Evolutionary conservation across 2,888 invertebrate genomes (phyloP), one percentile per base, ranked within the genome.

Genomic region (Eudasyphora cyanicolor): DNA sequence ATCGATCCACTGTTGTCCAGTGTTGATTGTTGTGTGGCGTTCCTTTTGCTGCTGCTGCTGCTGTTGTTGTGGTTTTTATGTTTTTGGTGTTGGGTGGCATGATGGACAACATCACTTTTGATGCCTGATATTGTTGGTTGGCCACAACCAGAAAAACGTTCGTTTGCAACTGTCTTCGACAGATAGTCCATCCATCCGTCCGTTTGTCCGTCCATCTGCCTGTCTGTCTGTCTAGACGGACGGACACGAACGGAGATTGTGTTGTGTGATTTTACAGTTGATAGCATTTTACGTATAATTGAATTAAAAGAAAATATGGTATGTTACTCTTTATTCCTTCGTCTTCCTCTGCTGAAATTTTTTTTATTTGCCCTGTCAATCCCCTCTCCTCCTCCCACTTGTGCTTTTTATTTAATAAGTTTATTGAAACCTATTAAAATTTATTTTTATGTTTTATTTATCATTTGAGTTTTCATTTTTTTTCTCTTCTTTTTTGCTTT

Each of bases 401-500:
- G n/a, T 27, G 10, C 24, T 1, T 27, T 29, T 79, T 35, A 79
- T 79, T 76, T 76, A 74, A 76, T 79, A 84, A 84, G 62, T 79
- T 84, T 84, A 84, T 84, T 79, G 81, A 74, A 82, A 82, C 60
- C 79, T 70, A 69, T 60, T 80, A 73, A 79, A 76, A 64, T 69
- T 80, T 75, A 76, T 80, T 35, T 78, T 82, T 73, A 78, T 84
- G 49, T 78, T 75, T 82, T 80, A 78, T 78, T 78, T 84, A 51
- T 78, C 10, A 62, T 79, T 76, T 49, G 17, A 49, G 0, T 45
- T 57, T 27, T 45, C 17, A 24, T 67, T 67, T 17, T 67, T 74
- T 75, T 67, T 54, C 27, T 49, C 17, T 70, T 45, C 35, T 60
- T 74, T 64, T 73, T 70, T 86, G 86, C 87, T 94, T 94, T 27